Evolutionary conservation across 2,797 vertebrate genomes (phyloP), one percentile per base, ranked within the genome.

Genomic region (Syndactyla subalaris): DNA sequence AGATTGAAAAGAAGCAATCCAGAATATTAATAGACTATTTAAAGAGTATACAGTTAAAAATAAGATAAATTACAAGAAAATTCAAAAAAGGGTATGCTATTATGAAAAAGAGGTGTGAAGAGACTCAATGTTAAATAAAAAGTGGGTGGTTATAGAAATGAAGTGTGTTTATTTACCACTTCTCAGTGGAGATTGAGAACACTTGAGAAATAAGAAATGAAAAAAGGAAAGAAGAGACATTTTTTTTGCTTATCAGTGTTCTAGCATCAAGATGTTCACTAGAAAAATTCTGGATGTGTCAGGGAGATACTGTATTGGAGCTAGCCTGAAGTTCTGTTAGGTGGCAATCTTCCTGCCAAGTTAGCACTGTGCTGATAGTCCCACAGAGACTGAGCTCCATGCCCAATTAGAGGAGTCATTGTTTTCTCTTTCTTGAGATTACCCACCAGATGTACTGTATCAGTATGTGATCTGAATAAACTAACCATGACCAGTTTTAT

Each of bases 351-450:
- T 85, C 55, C 39, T 72, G 30, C 27, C 3, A 57, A 52, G 58
- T 76, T 57, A 43, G 29, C 34, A 2, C 18, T 43, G 29, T 34
- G 49, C n/a, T 1, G 8, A 18, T 54, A 59, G 11, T 38, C 72
- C 85, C 72, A 12, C 55, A 23, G 75, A 85, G 43, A 14, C 2
- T 58, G 76, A 85, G 73, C 62, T 94, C 76, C 71, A 13, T 86
- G 82, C 59, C 66, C 66, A 67, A 2, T 73, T 78, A 72, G 81
- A 88, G 54, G 70, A 84, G 51, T n/a, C 3, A 0, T 61, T 72
- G 71, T 83, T 95, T 89, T 29, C n/a, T 78, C 54, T 80, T 91
- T 32, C 76, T 80, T 88, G 82, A 80, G 75, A 67, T 94, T 68
- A 49, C 82, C 79, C 66, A 59, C 62, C 63, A 90, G 79, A 67